A percentile compares a stretch with the other conserved stretches of the same genome.
Evolutionary conservation across 1,140 invertebrate genomes (phyloP).

Genomic region (Spodoptera litura): DNA sequence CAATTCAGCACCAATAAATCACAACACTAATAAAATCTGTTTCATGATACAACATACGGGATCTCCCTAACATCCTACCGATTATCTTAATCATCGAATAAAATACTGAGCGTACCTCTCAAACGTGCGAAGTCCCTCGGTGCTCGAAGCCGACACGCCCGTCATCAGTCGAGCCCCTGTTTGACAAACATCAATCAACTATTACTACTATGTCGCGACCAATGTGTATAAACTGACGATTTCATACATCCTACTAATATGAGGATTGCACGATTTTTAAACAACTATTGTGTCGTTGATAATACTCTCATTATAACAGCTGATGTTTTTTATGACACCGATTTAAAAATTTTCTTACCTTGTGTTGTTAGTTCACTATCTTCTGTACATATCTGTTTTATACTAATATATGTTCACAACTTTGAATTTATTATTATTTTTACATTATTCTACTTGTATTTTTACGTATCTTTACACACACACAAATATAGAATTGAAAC

Average conservation of each 20-base stretch:
- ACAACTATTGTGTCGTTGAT: neutral
- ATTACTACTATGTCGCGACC: constrained; percentile 41
- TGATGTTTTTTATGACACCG: too few relatives aligned
- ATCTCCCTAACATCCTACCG: neutral
- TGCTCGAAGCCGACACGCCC: constrained; percentile 33
- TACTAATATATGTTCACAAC: too few relatives aligned
- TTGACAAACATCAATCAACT: constrained; percentile 46
- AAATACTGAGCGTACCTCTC: constrained; percentile 27
- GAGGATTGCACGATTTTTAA: neutral
- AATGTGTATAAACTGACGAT: constrained; percentile 7
- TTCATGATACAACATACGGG: neutral
- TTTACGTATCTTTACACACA: too few relatives aligned
- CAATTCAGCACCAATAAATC: too few relatives aligned
- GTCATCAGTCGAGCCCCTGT: constrained; percentile 45
- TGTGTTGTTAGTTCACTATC: too few relatives aligned
- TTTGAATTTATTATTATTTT: too few relatives aligned
- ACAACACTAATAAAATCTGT: neutral
- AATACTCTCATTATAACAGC: neutral
- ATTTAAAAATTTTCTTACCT: too few relatives aligned
- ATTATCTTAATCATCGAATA: neutral
- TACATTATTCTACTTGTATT: too few relatives aligned
- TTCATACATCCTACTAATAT: constrained; percentile 7
- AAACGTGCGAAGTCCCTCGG: constrained; percentile 22
- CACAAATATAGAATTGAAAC: too few relatives aligned
- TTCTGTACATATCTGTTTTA: too few relatives aligned